Conservation (phyloP, 1,140 invertebrate genomes). For the Trypoxylus dichotomus region DNA sequence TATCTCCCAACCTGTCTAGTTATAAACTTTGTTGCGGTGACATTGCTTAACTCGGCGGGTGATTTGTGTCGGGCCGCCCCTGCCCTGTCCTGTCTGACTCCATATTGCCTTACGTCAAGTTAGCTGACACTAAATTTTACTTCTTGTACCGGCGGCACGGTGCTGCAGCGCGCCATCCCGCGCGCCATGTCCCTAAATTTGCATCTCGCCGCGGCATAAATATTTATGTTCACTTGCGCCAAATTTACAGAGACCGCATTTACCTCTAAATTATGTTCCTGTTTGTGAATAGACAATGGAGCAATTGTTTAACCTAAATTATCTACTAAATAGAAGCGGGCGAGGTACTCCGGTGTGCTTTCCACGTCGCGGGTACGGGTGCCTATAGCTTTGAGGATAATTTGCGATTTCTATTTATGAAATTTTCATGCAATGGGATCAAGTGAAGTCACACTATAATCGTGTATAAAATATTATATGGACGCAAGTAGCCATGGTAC, state of each 20-base stretch:
- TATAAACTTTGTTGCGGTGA: slow-evolving; percentile 39
- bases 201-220: slow-evolving; percentile 26
- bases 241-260: slow-evolving; percentile 29
- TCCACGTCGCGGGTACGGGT: too few relatives aligned
- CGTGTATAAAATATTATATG: too few relatives aligned
- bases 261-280: slow-evolving; percentile 28
- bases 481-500: too few relatives aligned
- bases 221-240: slow-evolving; percentile 27
- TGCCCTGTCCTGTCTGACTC: slow-evolving; percentile 37
- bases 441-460: too few relatives aligned
- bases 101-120: slow-evolving; percentile 30
- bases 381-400: too few relatives aligned
- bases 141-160: slow-evolving; percentile 13
- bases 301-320: slow-evolving; percentile 10
- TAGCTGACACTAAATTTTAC: slow-evolving; percentile 32
- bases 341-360: too few relatives aligned
- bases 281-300: slow-evolving; percentile 10
- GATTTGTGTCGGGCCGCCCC: slow-evolving; percentile 44
- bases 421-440: too few relatives aligned
- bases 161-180: not conserved
- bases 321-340: not conserved
- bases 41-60: slow-evolving; percentile 44
- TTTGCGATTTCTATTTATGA: too few relatives aligned
- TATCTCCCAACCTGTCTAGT: slow-evolving; percentile 19
- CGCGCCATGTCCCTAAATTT: slow-evolving; percentile 22